These are phyloP conservation scores for Catalaphyllia jardinei DNA, from an alignment of 64 coral and sea anemone species.

Conservation along the genomic window DNA sequence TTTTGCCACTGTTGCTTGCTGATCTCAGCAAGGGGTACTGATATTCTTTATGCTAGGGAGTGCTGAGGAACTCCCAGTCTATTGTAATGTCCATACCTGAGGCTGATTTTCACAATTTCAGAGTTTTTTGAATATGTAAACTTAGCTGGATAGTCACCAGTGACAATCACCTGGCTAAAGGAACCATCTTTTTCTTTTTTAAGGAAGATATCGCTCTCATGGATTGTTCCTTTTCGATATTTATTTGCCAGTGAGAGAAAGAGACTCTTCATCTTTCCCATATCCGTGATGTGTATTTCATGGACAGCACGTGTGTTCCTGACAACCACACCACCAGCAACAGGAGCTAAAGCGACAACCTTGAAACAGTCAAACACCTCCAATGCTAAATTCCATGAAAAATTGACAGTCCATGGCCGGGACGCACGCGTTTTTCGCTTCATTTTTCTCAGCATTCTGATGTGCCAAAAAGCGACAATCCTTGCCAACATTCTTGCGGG, in stretches of 20 bases:
- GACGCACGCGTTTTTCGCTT: slow-evolving; percentile 58
- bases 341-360: slow-evolving; percentile 53
- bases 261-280: slow-evolving; percentile 29
- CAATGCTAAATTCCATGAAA: slow-evolving; percentile 39
- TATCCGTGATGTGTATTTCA: slow-evolving; percentile 44
- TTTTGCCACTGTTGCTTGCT: neutral
- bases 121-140: no score
- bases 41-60: slow-evolving; percentile 31
- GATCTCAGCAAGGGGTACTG: slow-evolving; percentile 16
- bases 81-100: slow-evolving; percentile 58
- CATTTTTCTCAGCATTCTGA: neutral
- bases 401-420: slow-evolving; percentile 54
- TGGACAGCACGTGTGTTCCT: slow-evolving; percentile 54
- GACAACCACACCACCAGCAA: slow-evolving; percentile 41
- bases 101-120: no score
- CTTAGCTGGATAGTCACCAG: no score
- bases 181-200: no score
- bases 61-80: slow-evolving; percentile 60
- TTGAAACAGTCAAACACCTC: slow-evolving; percentile 67
- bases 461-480: neutral
- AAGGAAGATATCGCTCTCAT: no score
- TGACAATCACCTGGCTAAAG: no score
- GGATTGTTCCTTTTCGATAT: no score
- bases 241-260: no score
- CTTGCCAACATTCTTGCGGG: slow-evolving; percentile 44